phyloP scores from a whole-genome alignment of 2,888 invertebrate species.

The Seira sanloemensis region DNA sequence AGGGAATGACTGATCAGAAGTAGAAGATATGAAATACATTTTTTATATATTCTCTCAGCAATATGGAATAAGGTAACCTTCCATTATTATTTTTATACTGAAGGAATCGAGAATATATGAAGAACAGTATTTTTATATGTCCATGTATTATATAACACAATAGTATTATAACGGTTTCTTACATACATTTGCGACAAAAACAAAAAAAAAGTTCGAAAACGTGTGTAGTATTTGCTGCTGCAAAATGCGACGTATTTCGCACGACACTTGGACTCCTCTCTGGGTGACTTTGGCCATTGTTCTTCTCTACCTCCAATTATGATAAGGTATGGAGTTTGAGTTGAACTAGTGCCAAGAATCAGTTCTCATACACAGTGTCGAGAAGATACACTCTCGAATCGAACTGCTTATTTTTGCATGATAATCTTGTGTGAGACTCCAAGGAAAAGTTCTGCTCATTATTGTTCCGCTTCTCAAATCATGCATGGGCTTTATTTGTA shows the following conservation, averaged over 20 bases:
- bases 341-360: background rate
- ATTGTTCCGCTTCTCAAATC: conserved; percentile 51
- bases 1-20: background rate
- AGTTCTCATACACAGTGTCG: too few species aligned
- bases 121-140: too few species aligned
- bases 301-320: too few species aligned
- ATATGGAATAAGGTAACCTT: conserved; percentile 41
- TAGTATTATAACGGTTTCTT: too few species aligned
- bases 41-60: conserved; percentile 32
- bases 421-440: too few species aligned
- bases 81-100: conserved; percentile 15
- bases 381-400: background rate
- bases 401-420: background rate
- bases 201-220: too few species aligned
- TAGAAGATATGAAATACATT: background rate
- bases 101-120: too few species aligned
- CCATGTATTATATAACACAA: too few species aligned
- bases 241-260: too few species aligned
- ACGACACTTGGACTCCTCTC: too few species aligned
- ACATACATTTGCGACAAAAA: too few species aligned
- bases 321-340: background rate
- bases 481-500: conserved; percentile 27
- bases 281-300: background rate
- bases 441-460: background rate
- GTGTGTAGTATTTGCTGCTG: too few species aligned